These are phyloP conservation scores for Dermochelys coriacea DNA, from an alignment of 2,797 vertebrate species.

Conservation along the genomic window DNA sequence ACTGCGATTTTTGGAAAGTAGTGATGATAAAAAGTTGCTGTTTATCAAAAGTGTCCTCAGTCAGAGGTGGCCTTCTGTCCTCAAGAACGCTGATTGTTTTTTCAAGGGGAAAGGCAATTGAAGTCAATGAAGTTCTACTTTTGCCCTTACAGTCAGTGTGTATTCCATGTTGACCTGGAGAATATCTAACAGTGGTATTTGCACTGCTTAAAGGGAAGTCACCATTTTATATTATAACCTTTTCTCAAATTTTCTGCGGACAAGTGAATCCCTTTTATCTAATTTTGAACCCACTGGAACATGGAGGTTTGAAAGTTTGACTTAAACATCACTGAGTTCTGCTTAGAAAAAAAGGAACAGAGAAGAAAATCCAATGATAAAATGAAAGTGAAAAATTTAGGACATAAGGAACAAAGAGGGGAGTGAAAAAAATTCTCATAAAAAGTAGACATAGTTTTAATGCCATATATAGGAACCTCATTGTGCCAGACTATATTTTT, in stretches of 20 bases:
- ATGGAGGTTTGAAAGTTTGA: background rate
- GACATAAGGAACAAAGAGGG: background rate
- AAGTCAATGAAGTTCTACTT: background rate
- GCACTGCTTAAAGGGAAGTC: background rate
- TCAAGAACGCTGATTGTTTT: background rate
- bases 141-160: background rate
- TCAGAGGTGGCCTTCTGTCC: background rate
- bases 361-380: rapidly evolving
- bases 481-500: background rate
- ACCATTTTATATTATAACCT: background rate
- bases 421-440: background rate
- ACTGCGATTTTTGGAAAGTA: background rate
- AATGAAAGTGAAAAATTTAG: background rate
- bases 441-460: background rate
- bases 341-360: background rate
- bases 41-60: background rate
- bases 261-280: background rate
- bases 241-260: background rate
- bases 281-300: background rate
- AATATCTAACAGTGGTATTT: background rate
- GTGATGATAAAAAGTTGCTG: background rate
- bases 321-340: background rate
- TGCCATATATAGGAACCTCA: background rate
- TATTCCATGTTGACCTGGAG: background rate
- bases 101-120: background rate